Percentiles rank a stretch among this genome's conserved stretches.
Evolutionary conservation across 2,113 vertebrate genomes (phyloP).

Genomic region (Lasiurus borealis): DNA sequence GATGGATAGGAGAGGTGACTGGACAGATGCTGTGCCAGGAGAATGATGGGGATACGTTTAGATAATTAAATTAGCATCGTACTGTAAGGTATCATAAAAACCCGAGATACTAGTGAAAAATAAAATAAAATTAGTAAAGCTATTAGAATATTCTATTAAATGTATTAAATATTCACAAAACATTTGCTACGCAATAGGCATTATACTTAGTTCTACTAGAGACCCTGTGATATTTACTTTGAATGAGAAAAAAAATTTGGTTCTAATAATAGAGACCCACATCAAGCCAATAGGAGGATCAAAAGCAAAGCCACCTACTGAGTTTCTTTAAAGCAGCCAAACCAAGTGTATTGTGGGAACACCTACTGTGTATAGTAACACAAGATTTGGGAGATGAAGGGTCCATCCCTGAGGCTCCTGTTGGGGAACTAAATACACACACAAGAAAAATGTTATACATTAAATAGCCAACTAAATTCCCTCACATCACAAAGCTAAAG

Average conservation of each 20-base stretch:
- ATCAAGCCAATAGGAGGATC: background rate
- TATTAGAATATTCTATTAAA: slow-evolving; percentile 12
- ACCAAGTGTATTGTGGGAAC: background rate
- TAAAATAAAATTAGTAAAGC: slow-evolving; percentile 2
- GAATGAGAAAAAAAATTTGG: background rate
- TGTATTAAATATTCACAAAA: slow-evolving; percentile 1
- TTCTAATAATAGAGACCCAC: background rate
- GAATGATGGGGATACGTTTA: background rate
- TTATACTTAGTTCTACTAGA: background rate
- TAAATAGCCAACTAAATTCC: background rate
- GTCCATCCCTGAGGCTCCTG: background rate
- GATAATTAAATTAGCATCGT: background rate
- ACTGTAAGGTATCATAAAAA: background rate
- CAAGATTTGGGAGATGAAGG: background rate
- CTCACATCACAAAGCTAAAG: background rate
- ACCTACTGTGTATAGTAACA: background rate
- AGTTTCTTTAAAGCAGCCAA: background rate
- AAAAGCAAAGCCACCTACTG: slow-evolving; percentile 5
- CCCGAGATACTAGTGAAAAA: background rate
- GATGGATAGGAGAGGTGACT: background rate
- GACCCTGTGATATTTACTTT: background rate
- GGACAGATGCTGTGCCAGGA: background rate
- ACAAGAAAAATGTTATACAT: background rate
- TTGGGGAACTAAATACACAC: background rate
- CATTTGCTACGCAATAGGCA: background rate